Percentiles rank a stretch among this genome's conserved stretches.
Conservation (phyloP, 2,113 vertebrate genomes). For the Ibidorhyncha struthersii region DNA sequence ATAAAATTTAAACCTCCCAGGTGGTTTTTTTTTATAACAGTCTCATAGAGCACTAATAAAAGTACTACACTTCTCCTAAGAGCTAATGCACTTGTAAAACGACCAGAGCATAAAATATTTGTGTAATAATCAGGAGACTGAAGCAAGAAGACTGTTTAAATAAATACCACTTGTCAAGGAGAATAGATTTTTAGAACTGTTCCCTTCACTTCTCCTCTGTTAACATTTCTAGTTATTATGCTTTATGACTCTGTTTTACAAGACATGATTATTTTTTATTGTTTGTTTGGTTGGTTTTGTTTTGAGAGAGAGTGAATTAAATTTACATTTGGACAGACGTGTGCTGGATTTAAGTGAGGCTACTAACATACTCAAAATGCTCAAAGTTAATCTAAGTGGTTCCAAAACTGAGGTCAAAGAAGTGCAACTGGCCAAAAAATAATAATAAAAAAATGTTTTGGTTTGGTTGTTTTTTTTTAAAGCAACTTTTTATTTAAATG, state of each 20-base stretch:
- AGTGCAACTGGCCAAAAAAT: neutral
- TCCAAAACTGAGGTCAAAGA: neutral
- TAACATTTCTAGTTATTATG: neutral
- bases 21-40: slow-evolving; percentile 45
- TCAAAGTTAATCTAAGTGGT: neutral
- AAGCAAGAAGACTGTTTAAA: slow-evolving; percentile 30
- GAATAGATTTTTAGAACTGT: neutral
- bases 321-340: neutral
- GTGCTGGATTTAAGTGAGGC: neutral
- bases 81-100: slow-evolving; percentile 51
- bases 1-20: slow-evolving; percentile 61
- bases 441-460: neutral
- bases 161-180: slow-evolving; percentile 35
- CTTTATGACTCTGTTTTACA: slow-evolving; percentile 4
- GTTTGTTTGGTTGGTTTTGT: neutral
- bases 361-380: neutral
- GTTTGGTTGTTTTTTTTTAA: neutral
- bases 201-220: neutral
- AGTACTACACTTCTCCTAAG: slow-evolving; percentile 42
- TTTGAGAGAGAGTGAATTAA: neutral
- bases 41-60: slow-evolving; percentile 50
- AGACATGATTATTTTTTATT: neutral
- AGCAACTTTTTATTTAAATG: neutral
- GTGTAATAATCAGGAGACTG: slow-evolving; percentile 36
- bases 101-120: slow-evolving; percentile 56